Conservation (phyloP, 2,888 invertebrate genomes). For the Julus scanicus region DNA sequence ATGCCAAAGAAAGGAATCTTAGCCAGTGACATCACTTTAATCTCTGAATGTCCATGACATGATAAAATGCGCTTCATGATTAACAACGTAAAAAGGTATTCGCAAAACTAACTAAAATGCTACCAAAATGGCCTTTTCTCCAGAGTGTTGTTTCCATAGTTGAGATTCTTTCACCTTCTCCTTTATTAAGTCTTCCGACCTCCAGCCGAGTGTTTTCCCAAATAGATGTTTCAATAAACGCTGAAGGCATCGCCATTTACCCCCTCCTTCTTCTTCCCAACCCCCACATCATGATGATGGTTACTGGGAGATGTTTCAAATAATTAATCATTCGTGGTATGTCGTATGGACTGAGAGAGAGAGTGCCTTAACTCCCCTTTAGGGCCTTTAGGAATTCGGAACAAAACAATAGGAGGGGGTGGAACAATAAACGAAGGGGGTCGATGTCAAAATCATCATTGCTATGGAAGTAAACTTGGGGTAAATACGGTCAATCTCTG, state of each 20-base stretch:
- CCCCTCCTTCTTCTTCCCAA: neutral
- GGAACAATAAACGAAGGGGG: neutral
- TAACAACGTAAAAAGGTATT: constrained; percentile 2
- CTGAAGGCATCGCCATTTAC: neutral
- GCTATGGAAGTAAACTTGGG: neutral
- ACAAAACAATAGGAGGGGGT: neutral
- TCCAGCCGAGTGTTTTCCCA: neutral
- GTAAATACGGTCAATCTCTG: too few relatives aligned
- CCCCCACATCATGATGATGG: neutral
- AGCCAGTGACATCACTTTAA: too few relatives aligned
- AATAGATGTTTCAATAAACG: neutral
- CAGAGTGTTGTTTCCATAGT: neutral
- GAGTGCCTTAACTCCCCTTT: neutral
- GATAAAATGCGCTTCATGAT: too few relatives aligned
- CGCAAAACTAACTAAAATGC: neutral
- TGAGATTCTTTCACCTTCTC: neutral
- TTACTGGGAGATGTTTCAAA: neutral
- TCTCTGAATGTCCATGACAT: too few relatives aligned
- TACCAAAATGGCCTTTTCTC: neutral
- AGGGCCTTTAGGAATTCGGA: neutral
- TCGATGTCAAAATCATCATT: neutral
- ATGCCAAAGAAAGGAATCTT: too few relatives aligned
- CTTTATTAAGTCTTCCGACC: neutral
- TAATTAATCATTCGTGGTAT: constrained; percentile 19
- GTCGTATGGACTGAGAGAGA: neutral